Conservation (phyloP, 2,888 invertebrate species). For the Bruchidius siliquastri region DNA sequence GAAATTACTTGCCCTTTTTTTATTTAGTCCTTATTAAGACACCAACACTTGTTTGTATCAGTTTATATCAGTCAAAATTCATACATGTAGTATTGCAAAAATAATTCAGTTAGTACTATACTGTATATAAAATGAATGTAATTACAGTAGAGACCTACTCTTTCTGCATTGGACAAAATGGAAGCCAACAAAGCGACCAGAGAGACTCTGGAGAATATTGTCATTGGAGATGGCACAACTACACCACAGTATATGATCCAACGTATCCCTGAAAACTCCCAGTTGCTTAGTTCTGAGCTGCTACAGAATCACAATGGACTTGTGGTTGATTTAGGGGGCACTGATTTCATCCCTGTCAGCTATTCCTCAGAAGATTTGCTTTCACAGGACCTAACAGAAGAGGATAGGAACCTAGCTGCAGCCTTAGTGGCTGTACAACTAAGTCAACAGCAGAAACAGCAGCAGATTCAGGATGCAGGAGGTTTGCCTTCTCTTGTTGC, state of each 20-base stretch:
- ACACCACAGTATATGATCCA: constrained; percentile 45
- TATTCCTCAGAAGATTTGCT: constrained; percentile 45
- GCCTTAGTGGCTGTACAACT: constrained; percentile 60
- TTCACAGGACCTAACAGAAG: constrained; percentile 52
- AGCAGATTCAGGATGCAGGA: constrained; percentile 44
- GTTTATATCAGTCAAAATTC: too few species aligned
- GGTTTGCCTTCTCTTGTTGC: constrained; percentile 27
- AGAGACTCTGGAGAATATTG: constrained; percentile 42
- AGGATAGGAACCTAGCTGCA: constrained; percentile 57
- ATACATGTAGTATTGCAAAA: too few species aligned
- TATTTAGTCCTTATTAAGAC: too few species aligned
- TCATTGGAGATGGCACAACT: constrained; percentile 37
- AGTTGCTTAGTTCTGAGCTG: constrained; percentile 42
- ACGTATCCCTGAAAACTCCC: constrained; percentile 43
- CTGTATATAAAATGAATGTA: too few species aligned
- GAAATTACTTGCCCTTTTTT: too few species aligned
- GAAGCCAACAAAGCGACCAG: constrained; percentile 35
- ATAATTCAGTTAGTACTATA: too few species aligned
- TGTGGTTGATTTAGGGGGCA: constrained; percentile 44
- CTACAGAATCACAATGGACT: constrained; percentile 44
- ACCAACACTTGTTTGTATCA: too few species aligned
- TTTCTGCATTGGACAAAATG: constrained; percentile 6
- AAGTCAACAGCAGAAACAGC: constrained; percentile 57
- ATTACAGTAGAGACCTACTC: neutral
- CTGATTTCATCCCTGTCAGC: constrained; percentile 45